Evolutionary conservation across 1,140 invertebrate genomes (phyloP).

Genomic region (Tribolium castaneum): DNA sequence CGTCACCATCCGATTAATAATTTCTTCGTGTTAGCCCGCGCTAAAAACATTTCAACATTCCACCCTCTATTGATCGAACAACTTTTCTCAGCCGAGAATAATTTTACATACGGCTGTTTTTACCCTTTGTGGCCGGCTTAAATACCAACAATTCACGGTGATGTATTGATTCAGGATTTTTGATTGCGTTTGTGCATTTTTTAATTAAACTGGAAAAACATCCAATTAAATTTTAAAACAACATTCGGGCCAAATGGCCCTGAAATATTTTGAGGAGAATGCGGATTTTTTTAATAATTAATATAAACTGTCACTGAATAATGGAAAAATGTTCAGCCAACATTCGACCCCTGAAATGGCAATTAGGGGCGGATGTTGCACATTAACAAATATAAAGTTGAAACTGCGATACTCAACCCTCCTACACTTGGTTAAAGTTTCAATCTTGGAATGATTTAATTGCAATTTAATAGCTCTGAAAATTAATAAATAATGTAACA

Average conservation of each 20-base stretch:
- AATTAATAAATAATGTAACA: background rate
- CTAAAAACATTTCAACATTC: conserved; percentile 29
- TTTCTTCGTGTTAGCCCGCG: conserved; percentile 14
- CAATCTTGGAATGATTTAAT: background rate
- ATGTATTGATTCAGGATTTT: background rate
- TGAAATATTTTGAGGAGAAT: background rate
- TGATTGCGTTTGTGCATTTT: background rate
- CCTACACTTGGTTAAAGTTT: conserved; percentile 16
- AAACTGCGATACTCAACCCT: conserved; percentile 9
- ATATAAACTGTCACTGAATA: conserved; percentile 10
- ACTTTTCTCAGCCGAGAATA: background rate
- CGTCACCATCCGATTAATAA: conserved; percentile 30
- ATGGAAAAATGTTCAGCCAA: conserved; percentile 1
- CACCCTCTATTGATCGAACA: background rate
- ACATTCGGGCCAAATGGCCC: too few species aligned
- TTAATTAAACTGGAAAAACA: background rate
- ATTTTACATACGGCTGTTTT: background rate
- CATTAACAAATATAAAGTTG: conserved; percentile 23
- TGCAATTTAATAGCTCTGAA: background rate
- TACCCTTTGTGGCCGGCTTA: background rate
- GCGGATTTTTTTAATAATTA: conserved; percentile 25
- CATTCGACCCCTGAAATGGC: conserved; percentile 9
- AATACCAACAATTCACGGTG: background rate
- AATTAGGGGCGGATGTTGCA: background rate
- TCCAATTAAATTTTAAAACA: background rate